Evolutionary conservation across 2,797 vertebrate species (phyloP).

Genomic region (Fundulus diaphanus): DNA sequence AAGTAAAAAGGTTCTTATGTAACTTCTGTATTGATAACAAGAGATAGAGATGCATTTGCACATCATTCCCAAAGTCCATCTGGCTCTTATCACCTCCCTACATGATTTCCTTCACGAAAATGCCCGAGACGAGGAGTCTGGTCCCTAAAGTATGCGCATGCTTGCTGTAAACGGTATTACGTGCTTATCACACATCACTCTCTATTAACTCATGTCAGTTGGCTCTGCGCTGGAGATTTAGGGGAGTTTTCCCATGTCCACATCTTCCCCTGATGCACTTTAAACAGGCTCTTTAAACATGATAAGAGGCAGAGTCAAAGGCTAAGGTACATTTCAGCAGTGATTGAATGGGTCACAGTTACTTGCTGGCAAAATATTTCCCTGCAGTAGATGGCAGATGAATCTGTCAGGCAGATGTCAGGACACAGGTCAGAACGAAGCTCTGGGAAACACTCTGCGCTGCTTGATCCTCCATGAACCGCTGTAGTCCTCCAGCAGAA

Average conservation of each 20-base stretch:
- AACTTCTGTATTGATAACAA: conserved; percentile 16
- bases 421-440: conserved; percentile 48
- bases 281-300: conserved; percentile 2
- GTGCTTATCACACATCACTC: conserved; percentile 59
- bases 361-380: conserved; percentile 18
- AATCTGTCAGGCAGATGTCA: conserved; percentile 19
- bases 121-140: conserved; percentile 46
- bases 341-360: conserved; percentile 24
- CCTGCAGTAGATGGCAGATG: background rate
- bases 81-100: conserved; percentile 67
- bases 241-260: conserved; percentile 1
- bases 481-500: conserved; percentile 17
- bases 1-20: background rate
- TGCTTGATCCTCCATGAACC: conserved; percentile 33
- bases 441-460: conserved; percentile 43
- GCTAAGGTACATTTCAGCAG: conserved; percentile 25
- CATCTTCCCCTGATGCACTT: background rate
- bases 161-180: conserved; percentile 51
- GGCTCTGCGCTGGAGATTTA: conserved; percentile 8
- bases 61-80: conserved; percentile 62
- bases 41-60: conserved; percentile 32
- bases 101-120: conserved; percentile 66
- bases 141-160: conserved; percentile 39
- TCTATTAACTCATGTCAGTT: conserved; percentile 21
- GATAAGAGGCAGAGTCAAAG: conserved; percentile 24